Evolutionary conservation across 2,888 invertebrate species (phyloP), one percentile per base, ranked within the genome.

Genomic region (Dryomyza anilis): DNA sequence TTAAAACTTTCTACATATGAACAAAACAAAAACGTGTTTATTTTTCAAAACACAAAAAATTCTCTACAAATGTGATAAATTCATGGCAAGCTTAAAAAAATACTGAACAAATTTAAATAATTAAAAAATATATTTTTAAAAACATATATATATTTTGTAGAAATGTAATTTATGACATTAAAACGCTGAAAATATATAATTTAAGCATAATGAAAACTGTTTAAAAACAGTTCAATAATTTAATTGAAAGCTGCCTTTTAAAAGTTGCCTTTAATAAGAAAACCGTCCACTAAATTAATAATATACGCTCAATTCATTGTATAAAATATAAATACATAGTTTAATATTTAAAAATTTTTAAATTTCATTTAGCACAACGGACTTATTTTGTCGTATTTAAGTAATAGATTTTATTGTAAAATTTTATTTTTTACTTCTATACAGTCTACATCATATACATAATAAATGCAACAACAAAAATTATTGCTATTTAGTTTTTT

Each of bases 91-190:
- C 14, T 45, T 46, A 3, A 58, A 45, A 45, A 43, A 2, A 29
- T 19, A 29, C n/a, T 12, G 6, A 14, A 27, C 29, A 45, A 58
- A 27, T 46, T 19, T 23, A 14, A 14, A 56, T 55, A 50, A 52
- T 55, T 19, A 63, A 50, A 43, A 58, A 30, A 25, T 55, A 65
- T 53, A 46, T 36, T 48, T 46, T 58, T 23, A 33, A 21, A 48
- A 50, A 23, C 46, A 48, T 23, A 68, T 2, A 16, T 23, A 14
- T n/a, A 8, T 12, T 45, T n/a, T 33, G 36, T 46, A 58, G 7
- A 29, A 43, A 10, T 45, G 14, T 58, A 45, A 16, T 45, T 21
- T 25, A 21, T 14, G 14, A 48, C 25, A 59, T 2, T 21, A 46
- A 39, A 57, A 12, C 8, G 23, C 6, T 45, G 27, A 8, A 29